These are phyloP conservation scores for Onchidella celtica DNA, from an alignment of 2,888 invertebrate species.

Conservation along the genomic window DNA sequence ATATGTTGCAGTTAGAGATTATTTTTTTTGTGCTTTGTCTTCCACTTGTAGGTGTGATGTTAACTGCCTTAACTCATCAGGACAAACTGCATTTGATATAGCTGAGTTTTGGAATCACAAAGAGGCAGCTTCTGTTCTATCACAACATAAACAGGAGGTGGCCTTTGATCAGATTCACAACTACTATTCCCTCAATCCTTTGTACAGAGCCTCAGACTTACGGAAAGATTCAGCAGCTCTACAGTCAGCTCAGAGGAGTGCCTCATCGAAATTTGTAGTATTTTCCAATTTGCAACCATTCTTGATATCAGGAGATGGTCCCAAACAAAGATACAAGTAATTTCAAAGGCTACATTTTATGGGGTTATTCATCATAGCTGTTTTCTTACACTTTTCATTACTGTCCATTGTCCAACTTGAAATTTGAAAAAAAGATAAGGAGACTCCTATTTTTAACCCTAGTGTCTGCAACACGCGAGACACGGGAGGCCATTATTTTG, in stretches of 20 bases:
- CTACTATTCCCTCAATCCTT: conserved; percentile 72
- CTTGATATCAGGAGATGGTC: conserved; percentile 51
- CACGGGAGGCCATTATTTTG: too few species aligned
- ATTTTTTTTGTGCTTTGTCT: too few species aligned
- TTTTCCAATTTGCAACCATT: conserved; percentile 71
- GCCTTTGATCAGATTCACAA: conserved; percentile 65
- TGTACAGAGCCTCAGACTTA: conserved; percentile 75
- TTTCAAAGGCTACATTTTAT: too few species aligned
- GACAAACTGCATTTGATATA: conserved; percentile 78
- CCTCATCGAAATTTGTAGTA: conserved; percentile 70
- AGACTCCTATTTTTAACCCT: not conserved
- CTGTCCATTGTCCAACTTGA: too few species aligned
- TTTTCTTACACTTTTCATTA: too few species aligned
- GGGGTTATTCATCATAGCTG: too few species aligned
- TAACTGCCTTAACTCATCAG: conserved; percentile 71
- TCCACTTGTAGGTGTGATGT: conserved; percentile 68
- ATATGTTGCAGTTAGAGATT: too few species aligned
- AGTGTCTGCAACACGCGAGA: too few species aligned
- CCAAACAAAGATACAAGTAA: conserved; percentile 57
- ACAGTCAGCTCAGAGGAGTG: conserved; percentile 59
- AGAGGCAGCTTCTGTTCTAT: conserved; percentile 63
- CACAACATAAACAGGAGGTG: conserved; percentile 53
- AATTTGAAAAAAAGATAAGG: too few species aligned
- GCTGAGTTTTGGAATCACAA: conserved; percentile 78
- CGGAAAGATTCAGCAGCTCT: conserved; percentile 76